Base-by-base conservation (phyloP, 2,888 invertebrate species). In the Homarus gammarus region DNA sequence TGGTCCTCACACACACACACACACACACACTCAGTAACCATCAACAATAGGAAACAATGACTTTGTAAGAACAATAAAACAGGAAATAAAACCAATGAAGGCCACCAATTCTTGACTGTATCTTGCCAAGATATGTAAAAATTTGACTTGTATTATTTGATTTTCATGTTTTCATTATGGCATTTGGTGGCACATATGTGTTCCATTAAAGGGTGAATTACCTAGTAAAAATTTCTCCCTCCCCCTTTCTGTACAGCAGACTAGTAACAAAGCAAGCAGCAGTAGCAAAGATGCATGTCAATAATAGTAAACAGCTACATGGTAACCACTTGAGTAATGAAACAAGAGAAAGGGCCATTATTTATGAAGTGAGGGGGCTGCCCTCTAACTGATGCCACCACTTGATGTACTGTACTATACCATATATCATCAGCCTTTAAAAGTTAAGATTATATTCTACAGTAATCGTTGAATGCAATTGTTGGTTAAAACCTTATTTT, bases 191-290 rank as follows among this genome's bases (percentile, higher is more conserved):
- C n/a, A n/a, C 61, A 64, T 8, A 27, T 44, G 6, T n/a, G n/a
- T n/a, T 27, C 6, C 27, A 0, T 27, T 27, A 3, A 64, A 27
- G 8, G 5, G 64, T 27, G 64, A 8, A 8, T 27, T 27, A 5
- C 15, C 22, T 49, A 49, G 56, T 56, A 56, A 3, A 56, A 6
- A 27, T 64, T 64, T 27, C 27, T 27, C 27, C 64, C 27, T 6
- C 27, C n/a, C 64, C 64, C 61, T 1, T 27, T 10, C 27, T 64
- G 64, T 75, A 38, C 40, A 75, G 31, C 27, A 27, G 75, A 75
- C 75, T 75, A 75, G 75, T 40, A n/a, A 75, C 40, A 75, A 75
- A 75, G 44, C 75, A 75, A 75, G 75, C 75, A 75, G 75, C 12
- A 12, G n/a, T n/a, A n/a, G 18, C 36, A 73, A 73, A 22, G 75